Base-by-base conservation (phyloP, 23 tunicate genomes). In the Trididemnum clinides region DNA sequence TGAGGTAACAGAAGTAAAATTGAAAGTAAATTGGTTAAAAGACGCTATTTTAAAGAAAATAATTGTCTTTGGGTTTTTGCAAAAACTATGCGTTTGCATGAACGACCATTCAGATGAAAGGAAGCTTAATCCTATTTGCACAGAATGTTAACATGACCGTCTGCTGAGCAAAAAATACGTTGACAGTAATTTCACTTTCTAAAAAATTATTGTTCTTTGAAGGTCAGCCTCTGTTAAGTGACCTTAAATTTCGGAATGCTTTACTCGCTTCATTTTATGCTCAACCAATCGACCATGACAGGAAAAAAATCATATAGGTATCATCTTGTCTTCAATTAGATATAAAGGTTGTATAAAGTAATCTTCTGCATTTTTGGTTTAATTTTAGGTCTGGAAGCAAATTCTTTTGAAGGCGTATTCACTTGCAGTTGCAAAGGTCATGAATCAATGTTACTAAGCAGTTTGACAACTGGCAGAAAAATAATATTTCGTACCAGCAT, bases 41-140 rank as follows among this genome's bases (percentile, higher is more conserved):
- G 66, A 59, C 27, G 66, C 66, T 4, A 59, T 10, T 59, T 59
- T 59, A 4, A 19, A 25, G 22, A 59, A 59, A 59, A 10, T 15
- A 4, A 59, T 15, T 59, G 22, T 59, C n/a, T n/a, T n/a, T 59
- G 27, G 5, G 3, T 59, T 59, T n/a, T 19, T 4, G 22, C 5
- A 15, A 59, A 59, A 59, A 15, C 23, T 26, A 70, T 26, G 15
- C 39, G 5, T 2, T 33, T 35, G 44, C n/a, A 35, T 36, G 57
- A 37, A 20, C 38, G 57, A 26, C 57, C 4, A 26, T 25, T n/a
- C 30, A 39, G 81, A 74, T 74, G 50, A 74, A 74, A 74, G 81
- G 2, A 26, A 36, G 23, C 57, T 3, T 78, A 78, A 78, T 78
- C 83, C 63, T 50, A 78, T 78, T 78, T 78, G 83, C 83, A 50